Percentiles rank a stretch among this genome's conserved stretches.
phyloP scores from a whole-genome alignment of 2,113 vertebrate genomes.

The Odocoileus virginianus region DNA sequence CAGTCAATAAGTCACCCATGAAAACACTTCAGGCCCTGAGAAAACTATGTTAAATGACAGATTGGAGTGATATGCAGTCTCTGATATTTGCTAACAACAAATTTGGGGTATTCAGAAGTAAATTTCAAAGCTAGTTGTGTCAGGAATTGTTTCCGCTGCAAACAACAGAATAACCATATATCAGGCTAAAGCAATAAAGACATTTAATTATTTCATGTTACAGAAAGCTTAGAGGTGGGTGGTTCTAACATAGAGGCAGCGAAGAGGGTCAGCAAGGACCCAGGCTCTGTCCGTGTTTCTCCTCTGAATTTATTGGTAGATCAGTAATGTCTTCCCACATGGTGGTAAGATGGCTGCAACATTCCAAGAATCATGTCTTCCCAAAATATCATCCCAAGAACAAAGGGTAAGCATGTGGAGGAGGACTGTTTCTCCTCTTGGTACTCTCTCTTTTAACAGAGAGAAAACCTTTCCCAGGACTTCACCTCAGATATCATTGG shows the following conservation, averaged over 20 bases:
- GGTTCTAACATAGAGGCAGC: not conserved
- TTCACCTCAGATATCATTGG: not conserved
- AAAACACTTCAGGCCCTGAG: not conserved
- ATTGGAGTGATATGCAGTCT: not conserved
- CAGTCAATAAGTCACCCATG: not conserved
- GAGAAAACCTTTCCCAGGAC: not conserved
- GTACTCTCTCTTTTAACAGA: not conserved
- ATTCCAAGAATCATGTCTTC: not conserved
- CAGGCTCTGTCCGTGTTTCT: not conserved
- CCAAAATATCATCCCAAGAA: not conserved
- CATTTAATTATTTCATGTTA: not conserved
- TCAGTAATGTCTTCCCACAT: not conserved
- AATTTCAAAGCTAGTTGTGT: constrained; percentile 28
- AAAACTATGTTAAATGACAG: not conserved
- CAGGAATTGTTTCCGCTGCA: not conserved
- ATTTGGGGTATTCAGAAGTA: not conserved
- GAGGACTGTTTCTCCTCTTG: not conserved
- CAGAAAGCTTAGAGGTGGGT: not conserved
- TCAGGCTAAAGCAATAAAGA: not conserved
- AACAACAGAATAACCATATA: not conserved
- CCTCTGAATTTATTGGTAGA: not conserved
- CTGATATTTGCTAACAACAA: constrained; percentile 33
- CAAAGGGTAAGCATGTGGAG: not conserved
- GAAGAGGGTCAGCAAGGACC: not conserved
- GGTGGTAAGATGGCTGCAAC: not conserved